Conservation (phyloP, 2,797 vertebrate genomes). For the Hybognathus amarus region DNA sequence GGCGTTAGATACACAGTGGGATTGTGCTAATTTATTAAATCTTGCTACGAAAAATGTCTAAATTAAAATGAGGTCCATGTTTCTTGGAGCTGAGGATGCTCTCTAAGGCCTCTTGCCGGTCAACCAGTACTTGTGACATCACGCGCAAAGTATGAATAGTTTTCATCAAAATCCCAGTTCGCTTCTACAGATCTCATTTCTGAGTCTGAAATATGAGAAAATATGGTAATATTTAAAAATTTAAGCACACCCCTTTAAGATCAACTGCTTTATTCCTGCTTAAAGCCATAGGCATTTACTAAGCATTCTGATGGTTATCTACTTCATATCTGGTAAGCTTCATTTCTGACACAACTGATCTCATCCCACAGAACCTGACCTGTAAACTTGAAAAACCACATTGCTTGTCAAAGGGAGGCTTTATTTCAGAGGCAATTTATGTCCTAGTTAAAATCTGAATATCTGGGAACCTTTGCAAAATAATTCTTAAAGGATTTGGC, state of each 20-base stretch:
- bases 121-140: too few species aligned
- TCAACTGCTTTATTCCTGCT: not conserved
- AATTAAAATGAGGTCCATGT: too few species aligned
- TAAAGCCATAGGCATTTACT: not conserved
- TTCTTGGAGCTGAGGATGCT: too few species aligned
- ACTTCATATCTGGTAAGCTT: conserved; percentile 3
- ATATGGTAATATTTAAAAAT: not conserved
- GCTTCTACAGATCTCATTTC: not conserved
- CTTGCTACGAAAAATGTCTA: too few species aligned
- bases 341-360: conserved; percentile 31
- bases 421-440: not conserved
- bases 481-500: conserved; percentile 7
- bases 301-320: conserved; percentile 3
- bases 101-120: too few species aligned
- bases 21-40: too few species aligned
- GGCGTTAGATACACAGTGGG: not conserved
- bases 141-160: not conserved
- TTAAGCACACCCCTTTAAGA: not conserved
- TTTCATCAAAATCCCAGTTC: not conserved
- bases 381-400: conserved; percentile 22
- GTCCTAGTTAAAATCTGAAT: not conserved
- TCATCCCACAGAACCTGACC: not conserved
- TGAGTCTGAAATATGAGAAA: not conserved
- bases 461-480: not conserved
- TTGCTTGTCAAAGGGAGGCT: conserved; percentile 10